Conservation (phyloP, 37 sponge, comb jelly and placozoan species). For the Petrosia ficiformis region DNA sequence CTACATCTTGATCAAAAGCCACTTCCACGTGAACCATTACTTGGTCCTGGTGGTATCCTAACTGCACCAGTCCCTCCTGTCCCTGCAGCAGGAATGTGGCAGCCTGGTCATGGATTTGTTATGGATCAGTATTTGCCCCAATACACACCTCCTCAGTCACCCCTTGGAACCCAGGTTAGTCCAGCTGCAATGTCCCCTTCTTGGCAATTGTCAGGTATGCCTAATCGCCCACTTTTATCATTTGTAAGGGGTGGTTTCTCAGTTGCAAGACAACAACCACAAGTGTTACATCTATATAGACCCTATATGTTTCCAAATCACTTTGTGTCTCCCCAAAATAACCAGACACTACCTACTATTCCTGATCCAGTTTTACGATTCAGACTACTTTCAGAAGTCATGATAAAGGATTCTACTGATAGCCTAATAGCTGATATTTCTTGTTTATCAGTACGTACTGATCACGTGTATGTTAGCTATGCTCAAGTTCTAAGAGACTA, state of each 20-base stretch:
- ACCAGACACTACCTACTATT: neutral
- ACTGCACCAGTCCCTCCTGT: neutral
- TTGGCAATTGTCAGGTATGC: neutral
- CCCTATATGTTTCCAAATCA: conserved; percentile 12
- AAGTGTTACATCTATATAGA: neutral
- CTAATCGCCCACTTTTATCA: neutral
- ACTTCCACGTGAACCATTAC: neutral
- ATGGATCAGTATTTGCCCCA: neutral
- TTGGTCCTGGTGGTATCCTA: neutral
- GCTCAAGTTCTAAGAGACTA: conserved; percentile 14
- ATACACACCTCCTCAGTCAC: neutral
- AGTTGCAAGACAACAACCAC: neutral
- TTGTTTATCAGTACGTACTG: conserved; percentile 27
- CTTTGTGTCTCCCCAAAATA: conserved; percentile 5
- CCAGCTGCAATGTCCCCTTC: neutral
- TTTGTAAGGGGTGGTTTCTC: neutral
- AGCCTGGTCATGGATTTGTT: neutral
- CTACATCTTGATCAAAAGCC: conserved; percentile 37
- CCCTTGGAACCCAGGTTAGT: neutral
- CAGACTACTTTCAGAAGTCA: conserved; percentile 38
- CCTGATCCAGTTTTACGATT: conserved; percentile 37
- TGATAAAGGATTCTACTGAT: neutral
- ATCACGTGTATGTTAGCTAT: conserved; percentile 46
- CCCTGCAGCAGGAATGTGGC: neutral
- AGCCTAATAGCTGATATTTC: conserved; percentile 7